Conservation (phyloP, 2,797 vertebrate genomes). For the Leptoclinus maculatus region DNA sequence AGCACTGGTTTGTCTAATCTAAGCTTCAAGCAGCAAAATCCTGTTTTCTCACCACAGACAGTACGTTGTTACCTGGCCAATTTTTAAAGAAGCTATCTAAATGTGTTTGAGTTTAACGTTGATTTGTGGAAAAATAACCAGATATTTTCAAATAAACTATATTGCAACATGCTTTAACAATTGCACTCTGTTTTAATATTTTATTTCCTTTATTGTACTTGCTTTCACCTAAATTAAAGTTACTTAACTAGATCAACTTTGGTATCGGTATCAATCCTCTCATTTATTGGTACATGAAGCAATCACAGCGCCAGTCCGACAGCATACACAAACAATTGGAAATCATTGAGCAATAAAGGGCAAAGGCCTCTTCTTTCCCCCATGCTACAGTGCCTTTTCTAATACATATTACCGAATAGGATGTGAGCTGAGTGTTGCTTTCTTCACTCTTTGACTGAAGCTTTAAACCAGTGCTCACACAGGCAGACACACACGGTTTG, state of each 20-base stretch:
- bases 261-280: constrained; percentile 22
- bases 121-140: neutral
- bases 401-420: constrained; percentile 44
- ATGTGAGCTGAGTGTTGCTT: constrained; percentile 43
- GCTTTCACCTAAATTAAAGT: neutral
- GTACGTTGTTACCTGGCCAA: neutral
- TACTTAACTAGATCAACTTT: constrained; percentile 12
- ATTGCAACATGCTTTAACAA: constrained; percentile 1
- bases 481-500: constrained; percentile 24
- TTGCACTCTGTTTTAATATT: neutral
- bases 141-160: neutral
- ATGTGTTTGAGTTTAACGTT: neutral
- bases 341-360: constrained; percentile 48
- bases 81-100: neutral
- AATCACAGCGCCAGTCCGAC: neutral
- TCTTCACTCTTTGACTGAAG: constrained; percentile 23
- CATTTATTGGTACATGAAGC: constrained; percentile 34
- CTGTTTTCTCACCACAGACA: neutral
- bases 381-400: constrained; percentile 40
- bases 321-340: constrained; percentile 31
- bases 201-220: neutral
- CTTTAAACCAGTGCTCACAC: constrained; percentile 20
- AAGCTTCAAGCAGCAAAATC: constrained; percentile 8
- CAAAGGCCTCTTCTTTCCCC: constrained; percentile 34
- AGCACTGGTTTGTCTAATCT: constrained; percentile 35